phyloP scores from a whole-genome alignment of 2,888 invertebrate genomes.

The Dasysyrphus albostriatus region DNA sequence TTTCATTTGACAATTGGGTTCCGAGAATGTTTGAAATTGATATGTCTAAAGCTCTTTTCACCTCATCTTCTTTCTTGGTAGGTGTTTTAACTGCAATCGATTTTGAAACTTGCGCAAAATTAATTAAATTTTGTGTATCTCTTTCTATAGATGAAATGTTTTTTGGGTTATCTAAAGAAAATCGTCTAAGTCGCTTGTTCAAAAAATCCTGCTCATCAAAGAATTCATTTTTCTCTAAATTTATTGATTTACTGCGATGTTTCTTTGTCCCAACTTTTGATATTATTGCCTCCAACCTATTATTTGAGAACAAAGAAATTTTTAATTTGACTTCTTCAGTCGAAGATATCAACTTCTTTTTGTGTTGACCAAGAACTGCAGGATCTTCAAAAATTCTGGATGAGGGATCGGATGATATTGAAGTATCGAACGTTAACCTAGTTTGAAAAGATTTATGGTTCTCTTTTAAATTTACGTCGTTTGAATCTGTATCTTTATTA shows the following conservation, averaged over 20 bases:
- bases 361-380: neutral
- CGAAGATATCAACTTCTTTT: neutral
- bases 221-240: neutral
- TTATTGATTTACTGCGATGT: neutral
- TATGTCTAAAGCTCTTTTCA: neutral
- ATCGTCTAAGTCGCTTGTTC: neutral
- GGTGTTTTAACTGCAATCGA: neutral
- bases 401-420: neutral
- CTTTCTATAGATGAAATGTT: neutral
- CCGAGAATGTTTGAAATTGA: neutral
- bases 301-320: neutral
- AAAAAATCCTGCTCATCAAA: neutral
- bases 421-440: neutral
- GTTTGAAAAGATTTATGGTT: neutral
- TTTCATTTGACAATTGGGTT: neutral
- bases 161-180: neutral
- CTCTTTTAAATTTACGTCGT: neutral
- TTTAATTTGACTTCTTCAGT: neutral
- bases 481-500: neutral
- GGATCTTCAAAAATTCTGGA: neutral
- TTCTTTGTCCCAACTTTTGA: neutral
- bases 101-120: neutral
- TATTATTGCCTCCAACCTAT: neutral
- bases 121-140: neutral
- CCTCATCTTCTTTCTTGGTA: constrained; percentile 12